Percentiles rank a stretch among this genome's conserved stretches.
Evolutionary conservation across 2,888 invertebrate species (phyloP).

Genomic region (Drosophila paranaensis): DNA sequence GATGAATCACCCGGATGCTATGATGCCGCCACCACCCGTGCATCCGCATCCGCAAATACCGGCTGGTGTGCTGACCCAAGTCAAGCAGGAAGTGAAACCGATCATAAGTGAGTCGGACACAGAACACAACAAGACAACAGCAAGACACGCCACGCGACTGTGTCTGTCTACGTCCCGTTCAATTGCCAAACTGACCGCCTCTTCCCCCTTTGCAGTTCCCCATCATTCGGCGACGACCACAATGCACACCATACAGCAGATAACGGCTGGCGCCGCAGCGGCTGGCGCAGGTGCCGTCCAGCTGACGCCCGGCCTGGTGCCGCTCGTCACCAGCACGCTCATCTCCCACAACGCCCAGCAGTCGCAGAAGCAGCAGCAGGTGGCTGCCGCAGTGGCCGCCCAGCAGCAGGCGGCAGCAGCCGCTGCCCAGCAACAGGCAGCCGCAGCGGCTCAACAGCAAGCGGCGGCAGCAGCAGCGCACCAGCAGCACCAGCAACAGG

Average conservation of each 20-base stretch:
- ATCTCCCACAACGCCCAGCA: slow-evolving; percentile 83
- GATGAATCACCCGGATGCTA: slow-evolving; percentile 88
- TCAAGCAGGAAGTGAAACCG: slow-evolving; percentile 84
- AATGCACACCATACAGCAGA: slow-evolving; percentile 85
- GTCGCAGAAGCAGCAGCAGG: slow-evolving; percentile 76
- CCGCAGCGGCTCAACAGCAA: slow-evolving; percentile 77
- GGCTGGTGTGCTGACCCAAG: slow-evolving; percentile 83
- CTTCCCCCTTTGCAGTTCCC: slow-evolving; percentile 73
- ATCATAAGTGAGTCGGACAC: slow-evolving; percentile 83
- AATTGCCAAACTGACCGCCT: slow-evolving; percentile 27
- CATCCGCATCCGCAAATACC: slow-evolving; percentile 84
- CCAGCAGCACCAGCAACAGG: slow-evolving; percentile 76
- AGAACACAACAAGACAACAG: slow-evolving; percentile 11
- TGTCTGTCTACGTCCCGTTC: slow-evolving; percentile 19
- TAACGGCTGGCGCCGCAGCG: slow-evolving; percentile 82
- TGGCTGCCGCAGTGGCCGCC: slow-evolving; percentile 69
- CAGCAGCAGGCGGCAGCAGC: slow-evolving; percentile 72
- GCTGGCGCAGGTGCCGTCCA: slow-evolving; percentile 79
- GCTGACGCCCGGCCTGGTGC: slow-evolving; percentile 82
- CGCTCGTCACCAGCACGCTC: slow-evolving; percentile 83
- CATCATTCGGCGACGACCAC: slow-evolving; percentile 84
- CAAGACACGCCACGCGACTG: slow-evolving; percentile 7
- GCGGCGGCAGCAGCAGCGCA: slow-evolving; percentile 66
- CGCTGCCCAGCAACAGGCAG: slow-evolving; percentile 75
- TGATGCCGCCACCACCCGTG: slow-evolving; percentile 84